Evolutionary conservation across 2,888 invertebrate species (phyloP).

Genomic region (Drosophila histrio): DNA sequence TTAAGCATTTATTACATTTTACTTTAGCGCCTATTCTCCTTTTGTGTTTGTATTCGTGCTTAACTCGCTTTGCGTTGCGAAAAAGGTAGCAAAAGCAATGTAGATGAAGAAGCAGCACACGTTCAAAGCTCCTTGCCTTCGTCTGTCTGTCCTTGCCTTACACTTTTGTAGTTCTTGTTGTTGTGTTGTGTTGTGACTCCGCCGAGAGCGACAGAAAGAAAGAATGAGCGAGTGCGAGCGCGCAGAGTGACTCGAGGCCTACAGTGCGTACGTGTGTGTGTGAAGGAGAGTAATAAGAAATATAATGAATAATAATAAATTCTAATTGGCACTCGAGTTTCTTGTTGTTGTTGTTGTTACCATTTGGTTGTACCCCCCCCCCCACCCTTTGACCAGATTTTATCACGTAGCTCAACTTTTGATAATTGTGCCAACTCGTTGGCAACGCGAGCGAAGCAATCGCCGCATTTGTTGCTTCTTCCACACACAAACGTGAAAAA

Average conservation of each 20-base stretch:
- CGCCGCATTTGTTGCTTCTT: constrained; percentile 74
- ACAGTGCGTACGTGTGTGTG: constrained; percentile 9
- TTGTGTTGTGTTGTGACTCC: constrained; percentile 33
- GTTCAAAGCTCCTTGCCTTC: constrained; percentile 30
- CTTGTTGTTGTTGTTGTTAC: constrained; percentile 13
- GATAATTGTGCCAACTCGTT: constrained; percentile 51
- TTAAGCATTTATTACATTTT: constrained; percentile 36
- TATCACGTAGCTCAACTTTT: constrained; percentile 59
- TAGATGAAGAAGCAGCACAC: constrained; percentile 25
- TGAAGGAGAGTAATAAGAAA: constrained; percentile 47
- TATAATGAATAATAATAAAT: constrained; percentile 78
- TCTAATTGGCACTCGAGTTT: constrained; percentile 66
- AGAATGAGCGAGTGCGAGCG: constrained; percentile 25
- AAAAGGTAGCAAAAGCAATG: constrained; percentile 24
- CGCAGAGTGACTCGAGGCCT: constrained; percentile 24
- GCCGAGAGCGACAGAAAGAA: constrained; percentile 25
- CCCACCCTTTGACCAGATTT: constrained; percentile 58
- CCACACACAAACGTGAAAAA: constrained; percentile 18
- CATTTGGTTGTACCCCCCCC: constrained; percentile 9
- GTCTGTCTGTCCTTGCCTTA: constrained; percentile 11
- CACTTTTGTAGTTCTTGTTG: neutral
- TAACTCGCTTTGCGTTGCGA: constrained; percentile 25
- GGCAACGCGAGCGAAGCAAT: constrained; percentile 36
- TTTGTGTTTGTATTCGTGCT: constrained; percentile 17
- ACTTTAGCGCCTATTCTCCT: constrained; percentile 18